Conservation (phyloP, 2,888 invertebrate species). For the Tinea semifulvella region DNA sequence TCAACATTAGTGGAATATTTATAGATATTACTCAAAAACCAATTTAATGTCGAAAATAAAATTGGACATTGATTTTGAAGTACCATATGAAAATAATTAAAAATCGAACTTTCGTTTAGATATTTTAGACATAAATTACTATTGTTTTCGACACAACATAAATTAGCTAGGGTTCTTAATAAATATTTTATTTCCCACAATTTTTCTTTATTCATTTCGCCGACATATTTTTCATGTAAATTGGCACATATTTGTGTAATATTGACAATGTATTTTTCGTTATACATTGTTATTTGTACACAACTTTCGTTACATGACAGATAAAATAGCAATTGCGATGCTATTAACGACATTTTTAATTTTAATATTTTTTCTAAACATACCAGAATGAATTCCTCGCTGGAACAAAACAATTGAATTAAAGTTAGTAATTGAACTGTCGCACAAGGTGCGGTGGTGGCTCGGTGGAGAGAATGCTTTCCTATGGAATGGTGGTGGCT, state of each 20-base stretch:
- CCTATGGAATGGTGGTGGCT: too few species aligned
- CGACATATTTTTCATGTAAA: too few species aligned
- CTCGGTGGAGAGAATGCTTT: too few species aligned
- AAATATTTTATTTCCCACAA: constrained; percentile 30
- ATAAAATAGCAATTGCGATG: constrained; percentile 34
- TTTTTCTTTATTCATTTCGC: constrained; percentile 16
- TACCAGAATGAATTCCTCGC: constrained; percentile 30
- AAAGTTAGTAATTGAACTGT: too few species aligned
- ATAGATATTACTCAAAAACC: constrained; percentile 46
- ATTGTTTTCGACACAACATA: constrained; percentile 22
- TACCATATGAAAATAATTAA: neutral
- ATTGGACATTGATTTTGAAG: neutral
- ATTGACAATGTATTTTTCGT: too few species aligned
- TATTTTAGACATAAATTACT: constrained; percentile 25
- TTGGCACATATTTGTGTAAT: too few species aligned
- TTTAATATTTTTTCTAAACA: constrained; percentile 26
- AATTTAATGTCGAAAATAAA: constrained; percentile 27
- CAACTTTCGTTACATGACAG: constrained; percentile 42
- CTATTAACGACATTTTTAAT: constrained; percentile 21
- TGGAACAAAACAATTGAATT: constrained; percentile 27
- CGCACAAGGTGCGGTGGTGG: too few species aligned
- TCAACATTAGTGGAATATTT: constrained; percentile 24
- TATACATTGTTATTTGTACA: constrained; percentile 12
- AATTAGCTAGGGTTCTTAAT: constrained; percentile 39
- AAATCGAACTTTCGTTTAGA: constrained; percentile 21